Evolutionary conservation across 2,888 invertebrate species (phyloP), one percentile per base, ranked within the genome.

Genomic region (Andrena hattorfiana): DNA sequence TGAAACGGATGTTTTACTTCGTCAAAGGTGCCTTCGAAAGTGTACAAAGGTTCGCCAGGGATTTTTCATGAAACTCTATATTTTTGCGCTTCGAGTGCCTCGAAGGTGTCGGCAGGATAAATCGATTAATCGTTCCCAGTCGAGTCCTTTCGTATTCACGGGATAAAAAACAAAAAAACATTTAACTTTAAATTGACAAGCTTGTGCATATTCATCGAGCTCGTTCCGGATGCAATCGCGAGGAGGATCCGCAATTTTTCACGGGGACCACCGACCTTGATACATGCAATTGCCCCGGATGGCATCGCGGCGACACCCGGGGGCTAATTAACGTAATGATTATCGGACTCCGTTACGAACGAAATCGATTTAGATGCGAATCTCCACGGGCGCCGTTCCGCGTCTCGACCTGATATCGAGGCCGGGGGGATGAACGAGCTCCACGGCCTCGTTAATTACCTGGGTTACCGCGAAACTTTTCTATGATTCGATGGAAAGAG

Each of bases 361-460:
- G 85, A 88, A 89, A 91, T 91, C 91, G 91, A 91, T 91, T 90
- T 87, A 86, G 90, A 91, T 90, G 89, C 84, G 85, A 83, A 91
- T 90, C 90, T 85, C 77, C 83, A 70, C 78, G 64, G 78, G 51
- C 75, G 68, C 54, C 81, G 81, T 81, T 81, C 72, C 80, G 82
- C 76, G 77, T 81, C 77, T 63, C 83, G 62, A 68, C 68, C 85
- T 87, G 87, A 89, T 90, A 90, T 90, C 89, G 86, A 42, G 84
- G 78, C 75, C 74, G 72, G 74, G 76, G 76, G 82, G 84, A 91
- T 85, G 89, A 88, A 91, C 89, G 89, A 90, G 89, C 87, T 87
- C 84, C 85, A 89, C 89, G 89, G 85, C 85, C 90, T 90, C 91
- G 89, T 91, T 91, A 91, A 91, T 91, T 91, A 91, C 90, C 90